phyloP scores from a whole-genome alignment of 2,888 invertebrate genomes.

The Flexamia atlantica region DNA sequence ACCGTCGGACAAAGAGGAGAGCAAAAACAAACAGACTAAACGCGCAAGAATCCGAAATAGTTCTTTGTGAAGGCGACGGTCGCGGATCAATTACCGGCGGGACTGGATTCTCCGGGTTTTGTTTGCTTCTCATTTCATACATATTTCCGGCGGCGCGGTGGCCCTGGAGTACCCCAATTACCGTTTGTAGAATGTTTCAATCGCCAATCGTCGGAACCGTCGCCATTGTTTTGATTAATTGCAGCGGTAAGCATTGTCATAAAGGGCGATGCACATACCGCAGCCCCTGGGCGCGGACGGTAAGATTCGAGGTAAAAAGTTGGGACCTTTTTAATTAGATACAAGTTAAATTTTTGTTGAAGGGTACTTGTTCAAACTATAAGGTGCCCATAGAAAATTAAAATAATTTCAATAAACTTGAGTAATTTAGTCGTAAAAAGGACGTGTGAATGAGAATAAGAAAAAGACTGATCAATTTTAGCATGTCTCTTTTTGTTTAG shows the following conservation, averaged over 20 bases:
- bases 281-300: too few species aligned
- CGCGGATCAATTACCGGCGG: constrained; percentile 39
- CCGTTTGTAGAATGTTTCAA: constrained; percentile 53
- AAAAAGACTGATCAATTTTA: too few species aligned
- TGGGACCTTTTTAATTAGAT: too few species aligned
- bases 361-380: too few species aligned
- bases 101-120: constrained; percentile 51
- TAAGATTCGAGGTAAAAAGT: too few species aligned
- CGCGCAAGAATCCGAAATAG: constrained; percentile 63
- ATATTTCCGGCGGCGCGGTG: constrained; percentile 49
- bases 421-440: too few species aligned
- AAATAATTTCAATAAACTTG: too few species aligned
- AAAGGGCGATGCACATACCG: not conserved
- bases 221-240: constrained; percentile 61
- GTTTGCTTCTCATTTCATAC: constrained; percentile 61
- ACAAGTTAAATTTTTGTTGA: too few species aligned
- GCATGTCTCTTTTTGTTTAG: too few species aligned
- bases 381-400: too few species aligned
- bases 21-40: constrained; percentile 59
- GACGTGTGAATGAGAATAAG: too few species aligned
- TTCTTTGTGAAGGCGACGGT: constrained; percentile 57
- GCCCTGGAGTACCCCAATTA: constrained; percentile 59
- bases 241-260: constrained; percentile 16
- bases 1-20: constrained; percentile 57
- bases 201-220: constrained; percentile 8